Evolutionary conservation across 2,113 vertebrate genomes (phyloP).

Genomic region (Mormyrus lacerda): DNA sequence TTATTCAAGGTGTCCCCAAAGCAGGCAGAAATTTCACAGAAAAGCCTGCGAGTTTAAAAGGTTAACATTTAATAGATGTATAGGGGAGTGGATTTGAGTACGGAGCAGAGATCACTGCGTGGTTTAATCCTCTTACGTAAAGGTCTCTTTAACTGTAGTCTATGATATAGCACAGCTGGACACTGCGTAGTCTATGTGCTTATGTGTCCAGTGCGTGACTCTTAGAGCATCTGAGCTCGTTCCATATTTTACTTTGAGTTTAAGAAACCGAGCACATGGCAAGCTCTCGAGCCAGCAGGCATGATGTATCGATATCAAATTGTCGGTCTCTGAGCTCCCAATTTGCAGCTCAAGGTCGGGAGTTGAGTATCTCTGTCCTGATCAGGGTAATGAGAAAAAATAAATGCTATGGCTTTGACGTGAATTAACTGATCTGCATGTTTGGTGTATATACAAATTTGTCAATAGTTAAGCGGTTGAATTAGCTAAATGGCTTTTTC

Average conservation of each 20-base stretch:
- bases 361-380: neutral
- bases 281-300: neutral
- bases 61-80: slow-evolving; percentile 8
- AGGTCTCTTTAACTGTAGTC: neutral
- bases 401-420: neutral
- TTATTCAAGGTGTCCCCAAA: neutral
- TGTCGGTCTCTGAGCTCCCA: neutral
- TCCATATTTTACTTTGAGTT: neutral
- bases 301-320: neutral
- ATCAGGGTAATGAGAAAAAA: neutral
- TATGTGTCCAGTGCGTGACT: slow-evolving; percentile 38
- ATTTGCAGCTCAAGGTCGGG: neutral
- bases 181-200: slow-evolving; percentile 27
- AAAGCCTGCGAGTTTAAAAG: neutral
- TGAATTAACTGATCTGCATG: neutral
- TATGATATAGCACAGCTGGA: slow-evolving; percentile 30
- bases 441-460: neutral
- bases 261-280: slow-evolving; percentile 45
- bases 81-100: neutral
- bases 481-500: neutral
- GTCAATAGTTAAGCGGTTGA: neutral
- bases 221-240: slow-evolving; percentile 30
- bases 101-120: neutral
- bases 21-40: neutral
- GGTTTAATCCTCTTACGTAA: slow-evolving; percentile 21